These are phyloP conservation scores for Pavo muticus DNA, from an alignment of 2,113 vertebrate genomes.

Conservation along the genomic window DNA sequence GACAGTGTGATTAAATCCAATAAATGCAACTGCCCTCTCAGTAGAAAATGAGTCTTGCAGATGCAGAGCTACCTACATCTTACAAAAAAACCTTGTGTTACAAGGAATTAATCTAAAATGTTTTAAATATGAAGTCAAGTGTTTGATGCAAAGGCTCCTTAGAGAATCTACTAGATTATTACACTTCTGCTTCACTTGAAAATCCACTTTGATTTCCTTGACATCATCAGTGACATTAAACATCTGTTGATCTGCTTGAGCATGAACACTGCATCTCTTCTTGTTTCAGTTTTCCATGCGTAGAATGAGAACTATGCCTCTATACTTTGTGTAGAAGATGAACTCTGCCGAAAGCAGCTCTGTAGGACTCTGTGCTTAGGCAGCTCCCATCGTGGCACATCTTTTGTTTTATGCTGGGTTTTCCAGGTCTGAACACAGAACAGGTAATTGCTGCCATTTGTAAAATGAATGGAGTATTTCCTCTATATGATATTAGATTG, in stretches of 20 bases:
- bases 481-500: background rate
- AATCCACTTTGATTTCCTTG: background rate
- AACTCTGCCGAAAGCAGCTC: background rate
- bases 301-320: background rate
- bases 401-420: background rate
- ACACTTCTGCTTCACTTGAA: background rate
- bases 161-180: background rate
- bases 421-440: background rate
- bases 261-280: background rate
- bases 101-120: background rate
- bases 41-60: background rate
- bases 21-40: background rate
- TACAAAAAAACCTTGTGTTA: background rate
- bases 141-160: background rate
- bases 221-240: background rate
- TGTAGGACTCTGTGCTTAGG: background rate
- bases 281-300: background rate
- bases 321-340: accelerated
- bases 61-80: background rate
- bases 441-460: background rate
- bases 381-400: background rate
- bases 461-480: background rate
- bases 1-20: background rate
- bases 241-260: background rate
- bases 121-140: background rate